These are phyloP conservation scores for Mobula hypostoma DNA, from an alignment of 2,113 vertebrate species.

Conservation along the genomic window DNA sequence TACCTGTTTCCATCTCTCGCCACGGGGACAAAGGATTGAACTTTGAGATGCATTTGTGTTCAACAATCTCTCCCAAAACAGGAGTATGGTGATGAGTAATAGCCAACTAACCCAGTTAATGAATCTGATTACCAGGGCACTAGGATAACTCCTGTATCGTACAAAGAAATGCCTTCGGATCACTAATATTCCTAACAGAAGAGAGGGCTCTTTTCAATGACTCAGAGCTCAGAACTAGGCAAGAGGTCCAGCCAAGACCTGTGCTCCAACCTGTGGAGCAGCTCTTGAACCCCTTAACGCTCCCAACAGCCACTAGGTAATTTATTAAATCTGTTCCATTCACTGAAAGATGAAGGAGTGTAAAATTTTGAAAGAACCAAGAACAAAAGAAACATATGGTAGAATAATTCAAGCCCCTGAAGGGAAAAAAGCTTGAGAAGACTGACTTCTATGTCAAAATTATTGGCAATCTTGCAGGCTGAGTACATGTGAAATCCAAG, in stretches of 20 bases:
- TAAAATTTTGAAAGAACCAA: background rate
- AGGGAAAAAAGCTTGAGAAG: background rate
- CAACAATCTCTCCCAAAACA: too few species aligned
- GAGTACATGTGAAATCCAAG: slow-evolving; percentile 7
- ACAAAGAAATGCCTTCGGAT: background rate
- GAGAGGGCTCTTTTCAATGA: background rate
- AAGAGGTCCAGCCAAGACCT: background rate
- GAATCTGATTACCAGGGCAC: background rate
- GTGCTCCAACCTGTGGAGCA: background rate
- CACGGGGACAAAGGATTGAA: background rate
- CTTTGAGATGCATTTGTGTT: background rate
- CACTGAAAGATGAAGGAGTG: background rate
- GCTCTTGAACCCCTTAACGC: background rate
- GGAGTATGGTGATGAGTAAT: too few species aligned
- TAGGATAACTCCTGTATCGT: background rate
- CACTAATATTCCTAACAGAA: background rate
- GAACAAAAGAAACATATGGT: slow-evolving; percentile 27
- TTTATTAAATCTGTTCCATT: slow-evolving; percentile 4
- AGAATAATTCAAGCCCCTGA: background rate
- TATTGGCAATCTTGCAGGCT: background rate
- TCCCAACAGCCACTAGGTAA: background rate
- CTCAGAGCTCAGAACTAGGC: background rate
- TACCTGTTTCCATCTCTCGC: too few species aligned
- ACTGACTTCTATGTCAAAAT: background rate
- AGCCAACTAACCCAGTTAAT: background rate